Evolutionary conservation across 2,888 invertebrate genomes (phyloP), one percentile per base, ranked within the genome.

Genomic region (Chaitophorus viminalis): DNA sequence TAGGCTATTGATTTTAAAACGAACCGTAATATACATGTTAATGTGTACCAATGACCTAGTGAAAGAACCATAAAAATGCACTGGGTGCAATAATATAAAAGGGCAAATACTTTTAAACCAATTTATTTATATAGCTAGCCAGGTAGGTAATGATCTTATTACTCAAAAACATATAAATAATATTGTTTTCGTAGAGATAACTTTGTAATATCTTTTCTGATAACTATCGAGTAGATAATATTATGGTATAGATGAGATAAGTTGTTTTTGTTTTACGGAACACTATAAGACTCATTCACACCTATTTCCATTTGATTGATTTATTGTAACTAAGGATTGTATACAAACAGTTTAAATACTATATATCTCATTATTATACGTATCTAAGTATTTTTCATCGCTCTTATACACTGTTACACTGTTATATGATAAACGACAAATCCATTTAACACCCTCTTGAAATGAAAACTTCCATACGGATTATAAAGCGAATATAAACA

Each of bases 11-110:
- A 83, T 83, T 74, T 75, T 54, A 54, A 54, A n/a, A 21, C 54
- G 60, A 36, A 75, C 82, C 21, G 5, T 54, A 33, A 25, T n/a
- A 52, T 70, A 29, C 29, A 33, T 17, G 6, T 70, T 31, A 1
- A n/a, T 54, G 33, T 54, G n/a, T 74, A 74, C 39, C 60, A 75
- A 11, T 83, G 82, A 83, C 82, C 82, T 60, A 83, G 36, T 75
- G 74, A 60, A 46, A 72, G 29, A 29, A 25, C 29, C 14, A 17
- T n/a, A 25, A 33, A 52, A 82, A 72, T 82, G 17, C 70, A 72
- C 72, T 14, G 21, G 33, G 9, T 46, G 31, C 31, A 82, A 14
- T 82, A 31, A 18, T 4, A 60, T 3, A 60, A 54, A 54, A 60
- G 6, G 3, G 14, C 46, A 46, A 46, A 14, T 46, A 46, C 46